Conservation (phyloP, 2,113 vertebrate species). For the Plecotus auritus region DNA sequence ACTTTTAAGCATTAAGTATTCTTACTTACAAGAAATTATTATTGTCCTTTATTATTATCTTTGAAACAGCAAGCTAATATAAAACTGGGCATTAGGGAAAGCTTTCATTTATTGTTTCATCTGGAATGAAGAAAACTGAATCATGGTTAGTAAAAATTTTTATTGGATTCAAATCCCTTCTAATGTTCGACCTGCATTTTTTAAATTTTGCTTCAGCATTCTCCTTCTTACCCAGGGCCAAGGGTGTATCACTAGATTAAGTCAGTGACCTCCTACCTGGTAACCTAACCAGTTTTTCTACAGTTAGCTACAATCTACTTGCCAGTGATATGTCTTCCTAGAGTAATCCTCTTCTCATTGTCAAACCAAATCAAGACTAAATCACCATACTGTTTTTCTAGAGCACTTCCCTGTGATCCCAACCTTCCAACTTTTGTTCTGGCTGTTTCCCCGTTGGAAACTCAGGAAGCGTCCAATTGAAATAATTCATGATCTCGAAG, state of each 20-base stretch:
- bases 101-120: slow-evolving; percentile 11
- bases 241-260: background rate
- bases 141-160: background rate
- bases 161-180: background rate
- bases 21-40: background rate
- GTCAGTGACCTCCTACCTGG: background rate
- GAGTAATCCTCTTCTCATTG: background rate
- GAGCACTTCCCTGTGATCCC: background rate
- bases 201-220: background rate
- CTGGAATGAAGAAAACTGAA: background rate
- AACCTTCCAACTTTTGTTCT: background rate
- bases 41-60: background rate
- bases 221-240: background rate
- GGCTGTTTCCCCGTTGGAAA: background rate
- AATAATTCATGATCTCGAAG: background rate
- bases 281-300: background rate
- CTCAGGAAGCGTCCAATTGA: background rate
- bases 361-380: background rate
- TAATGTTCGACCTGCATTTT: background rate
- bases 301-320: background rate
- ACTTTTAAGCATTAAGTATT: background rate
- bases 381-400: background rate
- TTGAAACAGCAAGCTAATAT: background rate
- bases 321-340: background rate
- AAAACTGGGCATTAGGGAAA: background rate